Base-by-base conservation (phyloP, 1,140 invertebrate genomes). In the Aricia agestis region DNA sequence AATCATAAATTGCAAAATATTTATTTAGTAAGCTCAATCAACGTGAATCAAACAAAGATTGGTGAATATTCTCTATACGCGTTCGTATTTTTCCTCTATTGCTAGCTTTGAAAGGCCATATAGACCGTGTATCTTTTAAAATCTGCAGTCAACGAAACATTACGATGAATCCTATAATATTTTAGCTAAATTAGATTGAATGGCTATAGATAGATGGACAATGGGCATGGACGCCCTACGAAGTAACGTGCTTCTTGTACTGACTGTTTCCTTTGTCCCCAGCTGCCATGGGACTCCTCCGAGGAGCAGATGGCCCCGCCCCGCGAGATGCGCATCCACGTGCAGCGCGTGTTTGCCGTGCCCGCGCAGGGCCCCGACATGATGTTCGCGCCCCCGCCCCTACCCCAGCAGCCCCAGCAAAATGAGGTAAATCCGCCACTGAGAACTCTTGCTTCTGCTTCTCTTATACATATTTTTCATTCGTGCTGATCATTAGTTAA, bases 301-400 rank as follows among this genome's bases (percentile, higher is more conserved):
- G 87, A 90, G 70, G 89, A 91, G 74, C 85, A 88, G 76, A 83
- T 84, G 81, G 78, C 71, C 7, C 77, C 72, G 7, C 89, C 91
- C 13, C 84, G 89, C 31, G 89, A 92, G 79, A 91, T 92, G 83
- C 85, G 92, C 70, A 92, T 92, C 76, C 92, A 92, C 73, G 91
- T 92, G 0, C 92, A 92, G 73, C 82, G 92, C 13, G 87, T 92
- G 72, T 84, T 91, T 74, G 85, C 87, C 69, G 89, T 91, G 66
- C 87, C 89, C 1, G 82, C 83, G 0, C 85, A 80, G 0, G 76
- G 79, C 1, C 83, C 77, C 0, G 87, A 69, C 67, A 85, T 89
- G 85, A 81, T 81, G 58, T 90, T 90, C 78, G 81, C 82, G 7
- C 89, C 87, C 11, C 89, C 89, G 18, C 86, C 82, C 19, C 75